Conservation (phyloP, 2,888 invertebrate species). For the Tetragnatha montana region DNA sequence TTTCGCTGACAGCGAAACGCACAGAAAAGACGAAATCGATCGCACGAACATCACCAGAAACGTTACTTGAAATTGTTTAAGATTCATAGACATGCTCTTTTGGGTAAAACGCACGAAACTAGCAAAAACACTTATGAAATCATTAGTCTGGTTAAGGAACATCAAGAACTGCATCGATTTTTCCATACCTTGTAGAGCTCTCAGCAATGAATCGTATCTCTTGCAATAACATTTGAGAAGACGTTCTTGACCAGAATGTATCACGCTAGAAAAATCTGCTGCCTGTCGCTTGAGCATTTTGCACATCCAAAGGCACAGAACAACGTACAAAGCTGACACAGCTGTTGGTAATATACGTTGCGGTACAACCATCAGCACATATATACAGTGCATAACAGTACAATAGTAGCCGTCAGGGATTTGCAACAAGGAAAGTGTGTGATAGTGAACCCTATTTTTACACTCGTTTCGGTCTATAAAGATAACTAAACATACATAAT, state of each 20-base stretch:
- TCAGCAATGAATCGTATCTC: neutral
- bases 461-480: neutral
- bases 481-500: neutral
- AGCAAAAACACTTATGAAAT: neutral
- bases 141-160: neutral
- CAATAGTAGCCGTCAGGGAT: neutral
- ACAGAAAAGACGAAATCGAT: neutral
- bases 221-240: neutral
- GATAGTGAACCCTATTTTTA: neutral
- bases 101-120: neutral
- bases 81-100: neutral
- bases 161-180: neutral
- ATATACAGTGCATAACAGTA: neutral
- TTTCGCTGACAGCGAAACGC: neutral
- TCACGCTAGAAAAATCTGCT: neutral
- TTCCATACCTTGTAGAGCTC: neutral
- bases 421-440: neutral
- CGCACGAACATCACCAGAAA: neutral
- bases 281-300: neutral
- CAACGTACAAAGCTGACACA: neutral
- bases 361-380: too few species aligned
- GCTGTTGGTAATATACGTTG: too few species aligned
- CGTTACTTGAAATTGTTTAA: neutral
- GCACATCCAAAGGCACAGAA: neutral
- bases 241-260: neutral